These are phyloP conservation scores for Altica lythri DNA, from an alignment of 2,888 invertebrate genomes.

Conservation along the genomic window DNA sequence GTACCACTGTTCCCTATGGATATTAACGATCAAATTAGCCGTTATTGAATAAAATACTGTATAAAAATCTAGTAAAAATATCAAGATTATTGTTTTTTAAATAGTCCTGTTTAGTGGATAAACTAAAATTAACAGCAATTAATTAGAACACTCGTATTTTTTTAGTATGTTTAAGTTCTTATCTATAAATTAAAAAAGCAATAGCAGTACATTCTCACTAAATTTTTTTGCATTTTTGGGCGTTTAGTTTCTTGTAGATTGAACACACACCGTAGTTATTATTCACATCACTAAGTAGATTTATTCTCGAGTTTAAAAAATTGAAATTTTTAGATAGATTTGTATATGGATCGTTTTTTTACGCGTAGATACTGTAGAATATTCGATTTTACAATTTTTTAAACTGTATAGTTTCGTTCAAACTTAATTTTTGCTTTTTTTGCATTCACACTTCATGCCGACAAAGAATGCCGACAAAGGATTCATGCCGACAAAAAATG, in stretches of 20 bases:
- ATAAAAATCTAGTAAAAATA: too few relatives aligned
- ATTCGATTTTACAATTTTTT: not conserved
- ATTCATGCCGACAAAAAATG: too few relatives aligned
- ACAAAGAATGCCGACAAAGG: too few relatives aligned
- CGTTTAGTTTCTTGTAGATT: constrained; percentile 43
- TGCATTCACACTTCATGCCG: too few relatives aligned
- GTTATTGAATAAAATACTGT: too few relatives aligned
- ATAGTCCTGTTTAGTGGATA: not conserved
- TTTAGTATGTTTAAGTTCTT: not conserved
- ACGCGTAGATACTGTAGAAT: constrained; percentile 2
- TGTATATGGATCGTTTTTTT: constrained; percentile 1
- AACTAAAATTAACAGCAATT: not conserved
- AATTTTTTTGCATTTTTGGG: constrained; percentile 34
- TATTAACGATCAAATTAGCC: too few relatives aligned
- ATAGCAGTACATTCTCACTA: constrained; percentile 37
- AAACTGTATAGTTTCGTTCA: too few relatives aligned
- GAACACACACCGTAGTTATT: constrained; percentile 46
- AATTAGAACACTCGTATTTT: not conserved
- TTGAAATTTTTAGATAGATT: constrained; percentile 11
- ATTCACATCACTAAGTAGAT: constrained; percentile 39
- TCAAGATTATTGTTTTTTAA: too few relatives aligned
- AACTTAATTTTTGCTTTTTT: too few relatives aligned
- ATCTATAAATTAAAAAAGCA: constrained; percentile 29
- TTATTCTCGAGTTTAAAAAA: constrained; percentile 28
- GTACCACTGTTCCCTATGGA: too few relatives aligned